A percentile compares a stretch with the other conserved stretches of the same genome.
phyloP scores from a whole-genome alignment of 2,797 vertebrate genomes.

The Sebastes variabilis region DNA sequence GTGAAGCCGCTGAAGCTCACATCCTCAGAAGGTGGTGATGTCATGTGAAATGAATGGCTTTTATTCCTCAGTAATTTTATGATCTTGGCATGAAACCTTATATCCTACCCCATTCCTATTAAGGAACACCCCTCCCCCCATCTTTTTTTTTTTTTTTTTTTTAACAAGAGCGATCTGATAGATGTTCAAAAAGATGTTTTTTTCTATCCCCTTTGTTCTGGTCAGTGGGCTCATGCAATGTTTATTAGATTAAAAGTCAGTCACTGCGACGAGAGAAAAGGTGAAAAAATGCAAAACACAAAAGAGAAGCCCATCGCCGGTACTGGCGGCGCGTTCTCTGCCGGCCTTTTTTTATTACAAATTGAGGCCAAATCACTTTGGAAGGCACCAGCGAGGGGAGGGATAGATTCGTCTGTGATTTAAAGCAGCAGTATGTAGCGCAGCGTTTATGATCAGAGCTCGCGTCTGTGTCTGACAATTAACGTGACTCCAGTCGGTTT shows the following conservation, averaged over 20 bases:
- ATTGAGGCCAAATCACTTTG: conserved; percentile 81
- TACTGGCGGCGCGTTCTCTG: conserved; percentile 55
- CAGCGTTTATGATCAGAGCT: conserved; percentile 82
- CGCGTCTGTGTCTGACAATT: conserved; percentile 80
- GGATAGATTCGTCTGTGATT: conserved; percentile 76
- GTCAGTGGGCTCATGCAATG: conserved; percentile 78
- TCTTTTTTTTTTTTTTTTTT: conserved; percentile 37
- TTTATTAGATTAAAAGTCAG: conserved; percentile 84
- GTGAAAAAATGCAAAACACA: conserved; percentile 76
- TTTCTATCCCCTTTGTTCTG: conserved; percentile 77
- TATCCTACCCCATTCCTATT: conserved; percentile 72
- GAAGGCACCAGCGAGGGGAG: conserved; percentile 70
- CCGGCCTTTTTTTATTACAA: conserved; percentile 80
- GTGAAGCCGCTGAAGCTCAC: conserved; percentile 69
- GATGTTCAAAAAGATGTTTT: conserved; percentile 75
- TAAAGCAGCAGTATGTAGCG: conserved; percentile 76
- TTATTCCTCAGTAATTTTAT: conserved; percentile 81
- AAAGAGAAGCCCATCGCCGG: conserved; percentile 60
- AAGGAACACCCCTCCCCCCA: conserved; percentile 47
- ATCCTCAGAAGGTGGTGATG: conserved; percentile 79
- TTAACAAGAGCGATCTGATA: conserved; percentile 78
- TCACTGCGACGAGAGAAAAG: conserved; percentile 75
- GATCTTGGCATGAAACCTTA: conserved; percentile 79
- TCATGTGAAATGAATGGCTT: conserved; percentile 81
- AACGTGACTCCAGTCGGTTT: conserved; percentile 81